A percentile compares a stretch with the other conserved stretches of the same genome.
Evolutionary conservation across 1,140 invertebrate species (phyloP).

Genomic region (Ruditapes philippinarum): DNA sequence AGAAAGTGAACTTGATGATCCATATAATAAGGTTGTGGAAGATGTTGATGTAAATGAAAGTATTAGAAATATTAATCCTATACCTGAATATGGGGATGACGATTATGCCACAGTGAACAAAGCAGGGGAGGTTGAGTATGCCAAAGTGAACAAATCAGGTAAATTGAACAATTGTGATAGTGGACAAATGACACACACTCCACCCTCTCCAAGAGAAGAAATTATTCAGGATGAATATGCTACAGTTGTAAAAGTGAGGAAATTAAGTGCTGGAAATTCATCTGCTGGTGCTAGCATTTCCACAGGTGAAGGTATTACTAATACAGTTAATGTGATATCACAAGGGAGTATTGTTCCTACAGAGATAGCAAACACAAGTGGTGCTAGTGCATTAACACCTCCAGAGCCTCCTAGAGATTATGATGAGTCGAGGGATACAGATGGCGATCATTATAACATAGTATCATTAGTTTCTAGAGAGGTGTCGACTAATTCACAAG

Average conservation of each 20-base stretch:
- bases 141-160: constrained; percentile 58
- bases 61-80: neutral
- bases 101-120: constrained; percentile 65
- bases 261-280: constrained; percentile 23
- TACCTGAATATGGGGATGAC: constrained; percentile 48
- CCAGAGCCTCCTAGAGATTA: constrained; percentile 61
- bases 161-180: neutral
- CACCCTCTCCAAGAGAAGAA: constrained; percentile 28
- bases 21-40: constrained; percentile 60
- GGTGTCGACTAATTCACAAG: neutral
- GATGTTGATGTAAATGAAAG: constrained; percentile 10
- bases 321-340: neutral
- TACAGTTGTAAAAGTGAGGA: constrained; percentile 53
- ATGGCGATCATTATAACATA: constrained; percentile 46
- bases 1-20: constrained; percentile 49
- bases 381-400: neutral
- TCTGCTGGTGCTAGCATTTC: neutral
- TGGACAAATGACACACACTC: neutral
- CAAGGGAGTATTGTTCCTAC: neutral
- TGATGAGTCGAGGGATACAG: constrained; percentile 17
- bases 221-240: constrained; percentile 54
- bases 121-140: constrained; percentile 43
- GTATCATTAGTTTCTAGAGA: neutral
- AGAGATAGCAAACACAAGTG: neutral
- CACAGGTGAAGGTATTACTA: neutral